phyloP scores from a whole-genome alignment of 2,888 invertebrate genomes.

The Acanthococcus lagerstroemiae region DNA sequence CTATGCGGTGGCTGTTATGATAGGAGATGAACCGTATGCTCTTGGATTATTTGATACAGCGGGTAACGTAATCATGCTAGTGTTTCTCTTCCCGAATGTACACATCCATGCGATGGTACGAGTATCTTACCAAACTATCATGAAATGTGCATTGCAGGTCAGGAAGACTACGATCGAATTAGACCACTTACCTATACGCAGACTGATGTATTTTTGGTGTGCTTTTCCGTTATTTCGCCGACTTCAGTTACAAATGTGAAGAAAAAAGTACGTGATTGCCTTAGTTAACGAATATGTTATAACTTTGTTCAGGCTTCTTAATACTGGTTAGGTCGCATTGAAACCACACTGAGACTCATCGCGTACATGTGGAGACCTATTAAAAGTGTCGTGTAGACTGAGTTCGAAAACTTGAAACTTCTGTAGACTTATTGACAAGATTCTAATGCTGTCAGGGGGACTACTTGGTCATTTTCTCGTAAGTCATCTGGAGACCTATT shows the following conservation, averaged over 20 bases:
- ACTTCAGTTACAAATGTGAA: slow-evolving; percentile 99
- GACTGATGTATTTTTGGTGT: slow-evolving; percentile 97
- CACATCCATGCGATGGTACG: no score
- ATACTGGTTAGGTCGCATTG: no score
- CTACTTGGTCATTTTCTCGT: no score
- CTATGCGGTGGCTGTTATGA: slow-evolving; percentile 99
- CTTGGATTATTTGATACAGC: slow-evolving; percentile 98
- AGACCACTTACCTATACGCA: slow-evolving; percentile 96
- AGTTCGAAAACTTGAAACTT: no score
- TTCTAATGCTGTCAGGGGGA: no score
- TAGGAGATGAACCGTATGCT: slow-evolving; percentile 98
- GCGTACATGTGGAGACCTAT: no score
- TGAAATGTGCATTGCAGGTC: slow-evolving; percentile 51
- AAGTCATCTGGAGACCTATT: no score
- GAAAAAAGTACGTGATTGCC: slow-evolving; percentile 85
- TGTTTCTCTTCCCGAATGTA: no score
- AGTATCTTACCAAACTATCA: background rate
- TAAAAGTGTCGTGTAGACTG: no score
- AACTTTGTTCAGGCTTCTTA: no score
- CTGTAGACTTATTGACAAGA: no score
- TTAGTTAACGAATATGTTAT: background rate
- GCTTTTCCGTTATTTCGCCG: slow-evolving; percentile 97
- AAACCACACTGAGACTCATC: no score
- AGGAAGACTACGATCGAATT: slow-evolving; percentile 95
- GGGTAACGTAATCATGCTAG: slow-evolving; percentile 48